Conservation (phyloP, 2,113 vertebrate species). For the Pelodiscus sinensis region DNA sequence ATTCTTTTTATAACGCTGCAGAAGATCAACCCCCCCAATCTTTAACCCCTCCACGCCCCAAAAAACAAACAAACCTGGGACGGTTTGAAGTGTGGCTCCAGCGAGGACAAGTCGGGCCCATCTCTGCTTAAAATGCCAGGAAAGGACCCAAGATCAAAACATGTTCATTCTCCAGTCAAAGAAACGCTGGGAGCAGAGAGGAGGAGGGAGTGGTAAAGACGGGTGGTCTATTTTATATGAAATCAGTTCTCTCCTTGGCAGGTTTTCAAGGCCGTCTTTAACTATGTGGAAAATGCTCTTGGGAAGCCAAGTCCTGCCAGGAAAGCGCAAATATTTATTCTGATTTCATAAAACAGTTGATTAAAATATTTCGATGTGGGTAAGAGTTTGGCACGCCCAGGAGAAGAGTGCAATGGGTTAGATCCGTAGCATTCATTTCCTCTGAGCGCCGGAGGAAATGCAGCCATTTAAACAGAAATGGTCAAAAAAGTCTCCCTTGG, state of each 20-base stretch:
- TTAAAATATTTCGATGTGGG: conserved; percentile 3
- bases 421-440: neutral
- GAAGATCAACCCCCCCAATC: neutral
- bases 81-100: neutral
- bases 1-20: neutral
- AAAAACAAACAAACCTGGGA: neutral
- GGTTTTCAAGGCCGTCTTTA: neutral
- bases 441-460: neutral
- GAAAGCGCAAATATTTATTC: neutral
- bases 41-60: neutral
- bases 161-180: neutral
- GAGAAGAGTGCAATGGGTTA: neutral
- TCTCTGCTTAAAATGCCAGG: neutral
- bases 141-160: neutral
- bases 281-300: neutral
- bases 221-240: too few relatives aligned
- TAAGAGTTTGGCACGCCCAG: neutral
- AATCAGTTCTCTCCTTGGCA: neutral
- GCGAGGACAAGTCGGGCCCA: neutral
- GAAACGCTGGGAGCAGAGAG: neutral
- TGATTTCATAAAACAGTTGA: neutral
- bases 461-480: neutral
- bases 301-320: neutral
- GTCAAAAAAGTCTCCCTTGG: neutral
- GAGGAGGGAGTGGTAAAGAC: neutral